These are phyloP conservation scores for Actinopyga echinites DNA, from an alignment of 53 echinoderm and acorn worm genomes.

Conservation along the genomic window DNA sequence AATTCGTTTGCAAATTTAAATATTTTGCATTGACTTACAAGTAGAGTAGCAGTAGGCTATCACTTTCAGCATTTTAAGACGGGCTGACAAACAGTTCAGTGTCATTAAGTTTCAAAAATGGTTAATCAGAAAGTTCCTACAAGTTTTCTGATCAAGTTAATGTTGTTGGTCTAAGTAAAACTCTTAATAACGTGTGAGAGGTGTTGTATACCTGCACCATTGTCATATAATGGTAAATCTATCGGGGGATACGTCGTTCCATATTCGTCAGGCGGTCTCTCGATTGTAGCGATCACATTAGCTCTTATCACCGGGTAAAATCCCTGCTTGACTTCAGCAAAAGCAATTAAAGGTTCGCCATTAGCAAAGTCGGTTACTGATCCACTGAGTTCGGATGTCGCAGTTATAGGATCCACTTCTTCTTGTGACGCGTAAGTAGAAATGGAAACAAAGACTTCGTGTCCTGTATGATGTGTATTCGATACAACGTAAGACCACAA, in stretches of 20 bases:
- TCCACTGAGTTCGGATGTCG: slow-evolving; percentile 62
- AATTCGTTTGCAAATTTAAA: too few relatives aligned
- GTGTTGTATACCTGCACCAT: slow-evolving; percentile 65
- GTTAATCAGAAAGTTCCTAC: too few relatives aligned
- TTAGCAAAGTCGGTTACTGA: slow-evolving; percentile 44
- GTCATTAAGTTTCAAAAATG: too few relatives aligned
- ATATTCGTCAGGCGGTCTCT: slow-evolving; percentile 43
- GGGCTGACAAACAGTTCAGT: too few relatives aligned
- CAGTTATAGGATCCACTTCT: slow-evolving; percentile 60
- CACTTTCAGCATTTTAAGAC: too few relatives aligned
- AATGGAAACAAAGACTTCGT: slow-evolving; percentile 45
- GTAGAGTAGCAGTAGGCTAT: too few relatives aligned
- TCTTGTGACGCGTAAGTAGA: slow-evolving; percentile 49
- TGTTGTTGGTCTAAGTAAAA: too few relatives aligned
- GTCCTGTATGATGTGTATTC: neutral
- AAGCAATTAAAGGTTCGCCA: slow-evolving; percentile 50
- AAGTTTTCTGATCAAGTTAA: too few relatives aligned
- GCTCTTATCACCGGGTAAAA: slow-evolving; percentile 61
- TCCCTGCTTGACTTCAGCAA: slow-evolving; percentile 65
- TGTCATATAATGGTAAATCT: slow-evolving; percentile 41
- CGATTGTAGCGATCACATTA: slow-evolving; percentile 54
- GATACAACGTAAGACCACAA: neutral
- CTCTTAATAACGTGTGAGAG: neutral
- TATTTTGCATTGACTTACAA: too few relatives aligned
- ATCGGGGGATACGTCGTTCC: slow-evolving; percentile 22